Percentiles rank a stretch among this genome's conserved stretches.
Evolutionary conservation across 2,888 invertebrate species (phyloP).

Genomic region (Dyspetes luteomarginatus): DNA sequence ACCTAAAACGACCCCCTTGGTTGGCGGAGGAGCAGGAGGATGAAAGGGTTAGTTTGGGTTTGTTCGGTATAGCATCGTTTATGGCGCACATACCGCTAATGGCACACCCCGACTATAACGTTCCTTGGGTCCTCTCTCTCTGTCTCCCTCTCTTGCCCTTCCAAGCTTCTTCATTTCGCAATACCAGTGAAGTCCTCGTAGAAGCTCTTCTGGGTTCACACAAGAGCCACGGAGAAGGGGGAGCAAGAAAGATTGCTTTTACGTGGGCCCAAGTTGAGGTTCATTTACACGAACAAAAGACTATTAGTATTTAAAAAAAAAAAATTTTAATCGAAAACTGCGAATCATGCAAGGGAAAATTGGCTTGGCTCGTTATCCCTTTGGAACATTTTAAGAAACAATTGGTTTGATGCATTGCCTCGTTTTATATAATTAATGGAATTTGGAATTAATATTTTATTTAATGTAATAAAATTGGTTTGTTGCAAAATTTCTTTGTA

Average conservation of each 20-base stretch:
- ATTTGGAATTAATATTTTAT: too few relatives aligned
- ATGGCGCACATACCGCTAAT: conserved; percentile 45
- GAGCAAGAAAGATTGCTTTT: conserved; percentile 21
- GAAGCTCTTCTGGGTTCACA: conserved; percentile 22
- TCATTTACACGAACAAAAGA: neutral
- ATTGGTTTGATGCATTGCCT: too few relatives aligned
- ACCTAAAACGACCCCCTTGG: conserved; percentile 37
- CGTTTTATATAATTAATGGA: too few relatives aligned
- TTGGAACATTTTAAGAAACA: too few relatives aligned
- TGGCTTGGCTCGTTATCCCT: neutral
- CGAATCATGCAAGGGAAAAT: neutral
- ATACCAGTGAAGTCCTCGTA: neutral
- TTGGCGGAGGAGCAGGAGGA: neutral
- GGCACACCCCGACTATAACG: conserved; percentile 20
- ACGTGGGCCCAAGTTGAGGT: neutral
- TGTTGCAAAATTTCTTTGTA: too few relatives aligned
- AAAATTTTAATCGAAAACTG: neutral
- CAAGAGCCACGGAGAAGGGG: neutral
- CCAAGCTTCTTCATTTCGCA: neutral
- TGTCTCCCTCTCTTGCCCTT: neutral
- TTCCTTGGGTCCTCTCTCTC: conserved; percentile 4
- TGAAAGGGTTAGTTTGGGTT: conserved; percentile 45
- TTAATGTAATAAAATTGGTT: too few relatives aligned
- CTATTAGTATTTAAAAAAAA: too few relatives aligned
- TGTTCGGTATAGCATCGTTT: conserved; percentile 44